A percentile compares a stretch with the other conserved stretches of the same genome.
Evolutionary conservation across 2,888 invertebrate species (phyloP).

Genomic region (Melinaea marsaeus): DNA sequence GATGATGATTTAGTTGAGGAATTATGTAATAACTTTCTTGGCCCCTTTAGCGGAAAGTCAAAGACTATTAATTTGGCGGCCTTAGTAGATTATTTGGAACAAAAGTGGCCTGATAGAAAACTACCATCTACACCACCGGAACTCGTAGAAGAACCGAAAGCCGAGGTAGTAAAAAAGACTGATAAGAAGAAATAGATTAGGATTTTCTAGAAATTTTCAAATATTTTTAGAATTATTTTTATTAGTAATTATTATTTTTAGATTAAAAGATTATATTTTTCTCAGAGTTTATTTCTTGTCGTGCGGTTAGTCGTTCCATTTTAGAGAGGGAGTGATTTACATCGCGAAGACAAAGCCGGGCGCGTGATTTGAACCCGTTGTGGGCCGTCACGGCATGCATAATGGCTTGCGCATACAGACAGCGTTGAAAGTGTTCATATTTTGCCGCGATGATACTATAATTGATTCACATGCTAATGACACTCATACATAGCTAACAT

Average conservation of each 20-base stretch:
- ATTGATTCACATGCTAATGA: slow-evolving; percentile 36
- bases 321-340: slow-evolving; percentile 49
- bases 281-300: slow-evolving; percentile 29
- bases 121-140: slow-evolving; percentile 45
- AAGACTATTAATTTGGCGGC: slow-evolving; percentile 39
- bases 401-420: slow-evolving; percentile 35
- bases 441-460: slow-evolving; percentile 27
- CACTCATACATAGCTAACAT: neutral
- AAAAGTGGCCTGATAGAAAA: slow-evolving; percentile 51
- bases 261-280: slow-evolving; percentile 3
- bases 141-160: slow-evolving; percentile 22
- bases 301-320: slow-evolving; percentile 36
- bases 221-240: slow-evolving; percentile 12
- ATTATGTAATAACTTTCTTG: slow-evolving; percentile 39
- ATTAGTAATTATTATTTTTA: slow-evolving; percentile 16
- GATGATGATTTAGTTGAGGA: slow-evolving; percentile 43
- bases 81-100: slow-evolving; percentile 45
- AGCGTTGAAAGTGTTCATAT: slow-evolving; percentile 35
- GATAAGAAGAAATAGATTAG: neutral
- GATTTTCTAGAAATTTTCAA: neutral
- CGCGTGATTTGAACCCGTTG: slow-evolving; percentile 47
- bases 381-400: slow-evolving; percentile 40
- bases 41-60: slow-evolving; percentile 37
- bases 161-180: slow-evolving; percentile 22
- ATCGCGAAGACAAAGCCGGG: slow-evolving; percentile 42